Conservation (phyloP, 2,888 invertebrate species). For the Pocota personata region DNA sequence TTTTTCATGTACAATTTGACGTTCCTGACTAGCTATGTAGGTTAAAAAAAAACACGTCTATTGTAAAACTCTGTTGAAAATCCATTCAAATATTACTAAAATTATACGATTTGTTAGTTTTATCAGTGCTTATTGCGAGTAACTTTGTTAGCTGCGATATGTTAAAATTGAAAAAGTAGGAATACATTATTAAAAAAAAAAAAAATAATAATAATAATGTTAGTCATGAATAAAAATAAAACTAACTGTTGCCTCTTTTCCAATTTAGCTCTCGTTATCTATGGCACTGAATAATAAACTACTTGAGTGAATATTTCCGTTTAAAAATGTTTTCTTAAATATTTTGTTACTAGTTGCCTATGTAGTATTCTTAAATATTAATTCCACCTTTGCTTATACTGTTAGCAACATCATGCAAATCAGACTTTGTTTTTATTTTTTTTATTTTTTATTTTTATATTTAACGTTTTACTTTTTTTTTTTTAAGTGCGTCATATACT, state of each 20-base stretch:
- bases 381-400: conserved; percentile 25
- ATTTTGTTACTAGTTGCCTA: conserved; percentile 7
- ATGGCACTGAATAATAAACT: conserved; percentile 45
- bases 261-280: neutral
- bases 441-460: neutral
- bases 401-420: conserved; percentile 55
- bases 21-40: no score
- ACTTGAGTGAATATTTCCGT: neutral
- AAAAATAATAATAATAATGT: neutral
- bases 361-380: conserved; percentile 24
- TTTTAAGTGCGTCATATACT: conserved; percentile 32
- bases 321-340: conserved; percentile 16
- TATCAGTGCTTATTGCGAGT: no score
- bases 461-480: conserved; percentile 10
- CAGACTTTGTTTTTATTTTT: conserved; percentile 45
- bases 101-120: no score
- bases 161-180: no score
- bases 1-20: no score
- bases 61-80: no score
- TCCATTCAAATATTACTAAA: no score
- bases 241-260: neutral
- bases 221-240: neutral
- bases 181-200: neutral
- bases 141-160: no score
- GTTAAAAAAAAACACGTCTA: no score